Evolutionary conservation across 2,797 vertebrate genomes (phyloP).

Genomic region (Cuculus canorus): DNA sequence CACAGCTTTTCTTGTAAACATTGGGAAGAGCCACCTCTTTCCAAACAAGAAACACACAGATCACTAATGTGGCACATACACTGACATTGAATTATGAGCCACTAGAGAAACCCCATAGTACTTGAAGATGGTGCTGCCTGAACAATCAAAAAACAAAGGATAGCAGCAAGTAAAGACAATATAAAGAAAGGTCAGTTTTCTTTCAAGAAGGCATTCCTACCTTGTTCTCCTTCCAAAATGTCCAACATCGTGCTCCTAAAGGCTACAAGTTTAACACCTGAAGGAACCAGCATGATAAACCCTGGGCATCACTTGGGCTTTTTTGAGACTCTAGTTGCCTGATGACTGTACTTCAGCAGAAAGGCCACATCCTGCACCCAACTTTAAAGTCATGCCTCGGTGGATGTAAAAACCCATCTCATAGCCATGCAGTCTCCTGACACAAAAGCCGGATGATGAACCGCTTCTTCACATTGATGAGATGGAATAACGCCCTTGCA

Average conservation of each 20-base stretch:
- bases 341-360: background rate
- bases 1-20: background rate
- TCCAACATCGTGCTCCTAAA: background rate
- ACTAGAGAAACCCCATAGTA: background rate
- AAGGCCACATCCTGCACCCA: background rate
- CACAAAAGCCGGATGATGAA: background rate
- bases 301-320: background rate
- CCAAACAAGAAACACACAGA: background rate
- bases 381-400: background rate
- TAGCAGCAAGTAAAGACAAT: background rate
- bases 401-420: background rate
- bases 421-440: background rate
- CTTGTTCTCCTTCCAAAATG: background rate
- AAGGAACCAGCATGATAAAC: background rate
- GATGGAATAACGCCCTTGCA: background rate
- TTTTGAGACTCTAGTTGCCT: background rate
- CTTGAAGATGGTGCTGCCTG: background rate
- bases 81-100: background rate
- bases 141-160: background rate
- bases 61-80: rapidly evolving
- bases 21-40: background rate
- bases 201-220: background rate
- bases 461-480: background rate
- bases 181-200: background rate
- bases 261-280: background rate